Conservation (phyloP, 2,113 vertebrate genomes). For the Ochotona curzoniae region DNA sequence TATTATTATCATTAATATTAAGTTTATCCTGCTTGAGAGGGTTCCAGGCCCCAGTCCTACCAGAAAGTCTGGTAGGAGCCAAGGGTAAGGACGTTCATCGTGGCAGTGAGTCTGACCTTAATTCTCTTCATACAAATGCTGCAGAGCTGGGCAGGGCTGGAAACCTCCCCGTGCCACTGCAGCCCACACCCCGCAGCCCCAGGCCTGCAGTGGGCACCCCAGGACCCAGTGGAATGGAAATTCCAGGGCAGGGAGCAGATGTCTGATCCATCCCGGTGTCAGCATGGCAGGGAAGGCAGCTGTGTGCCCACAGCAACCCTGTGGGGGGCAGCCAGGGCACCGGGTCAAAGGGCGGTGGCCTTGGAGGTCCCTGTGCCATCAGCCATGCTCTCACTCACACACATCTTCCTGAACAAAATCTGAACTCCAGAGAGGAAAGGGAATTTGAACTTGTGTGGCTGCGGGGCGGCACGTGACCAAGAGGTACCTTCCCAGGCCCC, state of each 20-base stretch:
- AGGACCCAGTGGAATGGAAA: conserved; percentile 10
- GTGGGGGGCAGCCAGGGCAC: rapidly evolving
- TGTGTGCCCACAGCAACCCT: background rate
- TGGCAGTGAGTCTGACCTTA: background rate
- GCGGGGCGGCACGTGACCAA: background rate
- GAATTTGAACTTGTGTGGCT: background rate
- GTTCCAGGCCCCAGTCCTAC: conserved; percentile 37
- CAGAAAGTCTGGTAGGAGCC: conserved; percentile 35
- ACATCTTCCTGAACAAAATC: background rate
- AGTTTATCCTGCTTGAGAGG: conserved; percentile 60
- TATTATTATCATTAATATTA: conserved; percentile 72
- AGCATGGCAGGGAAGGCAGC: background rate
- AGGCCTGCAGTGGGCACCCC: background rate
- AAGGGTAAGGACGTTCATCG: background rate
- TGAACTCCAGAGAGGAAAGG: background rate
- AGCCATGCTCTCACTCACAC: background rate
- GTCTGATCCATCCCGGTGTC: background rate
- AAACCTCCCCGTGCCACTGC: background rate
- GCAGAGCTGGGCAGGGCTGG: conserved; percentile 12
- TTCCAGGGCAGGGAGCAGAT: conserved; percentile 15
- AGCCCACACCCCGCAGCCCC: background rate
- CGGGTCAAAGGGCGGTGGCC: background rate
- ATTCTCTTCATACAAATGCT: conserved; percentile 47
- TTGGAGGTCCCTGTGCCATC: background rate
- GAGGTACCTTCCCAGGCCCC: rapidly evolving